phyloP scores from a whole-genome alignment of 2,797 vertebrate genomes.

The Atherinosoma microstoma region DNA sequence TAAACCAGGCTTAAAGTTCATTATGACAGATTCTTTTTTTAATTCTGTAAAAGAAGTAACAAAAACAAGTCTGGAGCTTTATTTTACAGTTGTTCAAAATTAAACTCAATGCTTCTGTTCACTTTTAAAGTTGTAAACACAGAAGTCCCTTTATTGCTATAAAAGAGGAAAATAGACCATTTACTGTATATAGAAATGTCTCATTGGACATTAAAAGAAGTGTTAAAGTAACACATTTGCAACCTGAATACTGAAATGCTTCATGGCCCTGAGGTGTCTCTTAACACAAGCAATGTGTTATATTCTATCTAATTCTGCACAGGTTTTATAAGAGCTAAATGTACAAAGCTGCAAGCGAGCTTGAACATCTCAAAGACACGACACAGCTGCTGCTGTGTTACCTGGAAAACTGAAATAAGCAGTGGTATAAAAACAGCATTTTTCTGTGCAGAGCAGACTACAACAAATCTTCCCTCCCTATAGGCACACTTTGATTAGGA shows the following conservation, averaged over 20 bases:
- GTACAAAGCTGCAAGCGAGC: slow-evolving; percentile 34
- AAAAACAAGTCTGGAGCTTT: neutral
- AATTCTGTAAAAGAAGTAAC: neutral
- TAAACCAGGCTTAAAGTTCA: neutral
- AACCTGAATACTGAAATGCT: slow-evolving; percentile 1
- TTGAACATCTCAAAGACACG: slow-evolving; percentile 28
- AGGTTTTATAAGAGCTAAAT: slow-evolving; percentile 20
- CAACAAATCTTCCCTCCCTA: slow-evolving; percentile 17
- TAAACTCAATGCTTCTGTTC: neutral
- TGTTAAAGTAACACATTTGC: slow-evolving; percentile 17
- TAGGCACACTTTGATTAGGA: slow-evolving; percentile 21
- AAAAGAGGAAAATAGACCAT: neutral
- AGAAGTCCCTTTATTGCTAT: neutral
- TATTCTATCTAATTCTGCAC: neutral
- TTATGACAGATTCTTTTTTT: too few species aligned
- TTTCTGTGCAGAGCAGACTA: slow-evolving; percentile 26
- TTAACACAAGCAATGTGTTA: slow-evolving; percentile 10
- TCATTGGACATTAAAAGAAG: slow-evolving; percentile 7
- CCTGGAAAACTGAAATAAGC: slow-evolving; percentile 23
- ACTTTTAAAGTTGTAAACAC: neutral
- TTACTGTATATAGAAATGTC: neutral
- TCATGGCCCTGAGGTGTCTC: neutral
- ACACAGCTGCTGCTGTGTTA: slow-evolving; percentile 47
- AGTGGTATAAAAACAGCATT: slow-evolving; percentile 15
- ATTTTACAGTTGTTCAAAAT: neutral